These are phyloP conservation scores for Laspeyria flexula DNA, from an alignment of 2,888 invertebrate genomes.

Conservation along the genomic window DNA sequence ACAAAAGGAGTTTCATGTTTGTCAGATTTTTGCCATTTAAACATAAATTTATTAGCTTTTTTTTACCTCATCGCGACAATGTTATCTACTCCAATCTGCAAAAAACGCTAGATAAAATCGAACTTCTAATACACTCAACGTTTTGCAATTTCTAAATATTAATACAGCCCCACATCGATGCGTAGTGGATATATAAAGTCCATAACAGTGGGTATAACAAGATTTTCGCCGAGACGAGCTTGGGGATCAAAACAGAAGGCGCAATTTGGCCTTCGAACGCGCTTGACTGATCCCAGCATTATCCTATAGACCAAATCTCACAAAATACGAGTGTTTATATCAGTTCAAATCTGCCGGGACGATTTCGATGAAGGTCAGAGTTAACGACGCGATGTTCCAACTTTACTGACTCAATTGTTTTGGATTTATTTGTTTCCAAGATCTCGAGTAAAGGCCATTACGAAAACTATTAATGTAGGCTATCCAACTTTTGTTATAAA, in stretches of 20 bases:
- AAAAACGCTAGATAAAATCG: conserved; percentile 3
- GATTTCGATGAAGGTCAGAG: conserved; percentile 52
- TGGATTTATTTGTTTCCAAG: conserved; percentile 49
- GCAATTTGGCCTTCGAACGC: conserved; percentile 64
- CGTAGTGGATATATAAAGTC: conserved; percentile 61
- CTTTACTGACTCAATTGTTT: conserved; percentile 58
- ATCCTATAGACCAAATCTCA: conserved; percentile 60
- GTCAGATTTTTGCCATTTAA: no score
- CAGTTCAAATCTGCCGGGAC: conserved; percentile 63
- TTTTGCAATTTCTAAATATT: conserved; percentile 21
- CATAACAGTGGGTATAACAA: conserved; percentile 57
- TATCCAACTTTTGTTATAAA: conserved; percentile 25
- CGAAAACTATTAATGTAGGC: conserved; percentile 37
- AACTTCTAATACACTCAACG: conserved; percentile 14
- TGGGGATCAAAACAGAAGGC: conserved; percentile 68
- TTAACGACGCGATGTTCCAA: conserved; percentile 56
- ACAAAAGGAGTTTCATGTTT: no score
- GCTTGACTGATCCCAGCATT: conserved; percentile 67
- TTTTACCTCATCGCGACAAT: not conserved
- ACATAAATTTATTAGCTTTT: not conserved
- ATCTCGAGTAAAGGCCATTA: conserved; percentile 27
- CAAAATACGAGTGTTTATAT: conserved; percentile 65
- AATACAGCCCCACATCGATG: conserved; percentile 28
- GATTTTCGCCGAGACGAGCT: conserved; percentile 60
- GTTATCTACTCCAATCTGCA: conserved; percentile 15